phyloP scores from a whole-genome alignment of 2,797 vertebrate species.

The Prionace glauca region DNA sequence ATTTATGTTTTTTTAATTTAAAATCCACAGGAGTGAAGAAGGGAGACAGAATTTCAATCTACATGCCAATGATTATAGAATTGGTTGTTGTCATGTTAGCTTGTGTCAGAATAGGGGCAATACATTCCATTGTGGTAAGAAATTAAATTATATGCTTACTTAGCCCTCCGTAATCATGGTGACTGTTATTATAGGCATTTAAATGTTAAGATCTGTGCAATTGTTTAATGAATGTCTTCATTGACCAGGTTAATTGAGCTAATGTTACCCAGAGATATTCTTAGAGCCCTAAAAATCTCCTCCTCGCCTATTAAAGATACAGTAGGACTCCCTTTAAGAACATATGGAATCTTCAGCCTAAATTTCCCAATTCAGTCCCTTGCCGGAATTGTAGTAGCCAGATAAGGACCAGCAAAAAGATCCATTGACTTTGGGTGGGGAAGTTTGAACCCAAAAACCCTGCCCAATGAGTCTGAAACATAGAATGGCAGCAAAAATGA shows the following conservation, averaged over 20 bases:
- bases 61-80: conserved; percentile 96
- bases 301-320: neutral
- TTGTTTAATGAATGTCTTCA: neutral
- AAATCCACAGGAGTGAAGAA: conserved; percentile 76
- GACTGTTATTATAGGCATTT: neutral
- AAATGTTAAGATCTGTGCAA: neutral
- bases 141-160: conserved; percentile 9
- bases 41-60: conserved; percentile 86
- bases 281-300: neutral
- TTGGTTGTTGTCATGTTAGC: conserved; percentile 91
- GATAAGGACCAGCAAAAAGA: too few relatives aligned
- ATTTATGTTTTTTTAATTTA: conserved; percentile 40
- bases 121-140: conserved; percentile 92
- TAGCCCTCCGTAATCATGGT: neutral
- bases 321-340: neutral
- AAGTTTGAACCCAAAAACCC: too few relatives aligned
- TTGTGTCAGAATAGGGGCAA: conserved; percentile 82
- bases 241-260: neutral
- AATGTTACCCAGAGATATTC: neutral
- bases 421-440: too few relatives aligned
- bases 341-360: neutral
- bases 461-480: neutral
- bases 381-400: too few relatives aligned
- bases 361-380: too few relatives aligned
- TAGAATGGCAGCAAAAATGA: neutral